Conservation (phyloP, 2,888 invertebrate genomes). For the Pollenia labialis region DNA sequence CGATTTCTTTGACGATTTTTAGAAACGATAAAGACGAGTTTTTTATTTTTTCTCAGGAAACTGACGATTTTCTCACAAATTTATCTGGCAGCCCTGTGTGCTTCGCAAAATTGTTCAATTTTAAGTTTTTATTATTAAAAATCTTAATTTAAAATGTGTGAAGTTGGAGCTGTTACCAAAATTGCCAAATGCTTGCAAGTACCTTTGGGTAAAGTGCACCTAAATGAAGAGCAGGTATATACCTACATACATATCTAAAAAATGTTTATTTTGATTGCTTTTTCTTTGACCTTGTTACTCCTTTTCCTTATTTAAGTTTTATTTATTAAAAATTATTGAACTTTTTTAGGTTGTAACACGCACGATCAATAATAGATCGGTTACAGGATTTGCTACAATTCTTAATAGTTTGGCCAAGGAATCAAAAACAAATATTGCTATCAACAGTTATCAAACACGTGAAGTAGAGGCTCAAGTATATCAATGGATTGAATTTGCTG, state of each 20-base stretch:
- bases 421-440: constrained; percentile 81
- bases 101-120: no score
- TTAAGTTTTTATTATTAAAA: neutral
- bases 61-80: no score
- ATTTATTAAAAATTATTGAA: neutral
- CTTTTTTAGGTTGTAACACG: constrained; percentile 85
- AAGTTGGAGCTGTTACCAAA: constrained; percentile 83
- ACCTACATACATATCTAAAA: neutral
- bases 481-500: constrained; percentile 89
- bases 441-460: constrained; percentile 79
- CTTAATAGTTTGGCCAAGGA: constrained; percentile 84
- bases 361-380: constrained; percentile 84
- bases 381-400: constrained; percentile 85
- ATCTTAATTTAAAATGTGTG: constrained; percentile 79
- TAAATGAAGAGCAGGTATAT: constrained; percentile 85
- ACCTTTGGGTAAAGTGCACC: constrained; percentile 85
- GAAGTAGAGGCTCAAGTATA: constrained; percentile 85
- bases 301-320: neutral
- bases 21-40: no score
- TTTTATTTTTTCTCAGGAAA: no score
- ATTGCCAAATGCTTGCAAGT: constrained; percentile 86
- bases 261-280: neutral
- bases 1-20: no score
- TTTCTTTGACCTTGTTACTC: constrained; percentile 24
- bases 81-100: no score